Evolutionary conservation across 2,888 invertebrate genomes (phyloP).

Genomic region (Thecophora atra): DNA sequence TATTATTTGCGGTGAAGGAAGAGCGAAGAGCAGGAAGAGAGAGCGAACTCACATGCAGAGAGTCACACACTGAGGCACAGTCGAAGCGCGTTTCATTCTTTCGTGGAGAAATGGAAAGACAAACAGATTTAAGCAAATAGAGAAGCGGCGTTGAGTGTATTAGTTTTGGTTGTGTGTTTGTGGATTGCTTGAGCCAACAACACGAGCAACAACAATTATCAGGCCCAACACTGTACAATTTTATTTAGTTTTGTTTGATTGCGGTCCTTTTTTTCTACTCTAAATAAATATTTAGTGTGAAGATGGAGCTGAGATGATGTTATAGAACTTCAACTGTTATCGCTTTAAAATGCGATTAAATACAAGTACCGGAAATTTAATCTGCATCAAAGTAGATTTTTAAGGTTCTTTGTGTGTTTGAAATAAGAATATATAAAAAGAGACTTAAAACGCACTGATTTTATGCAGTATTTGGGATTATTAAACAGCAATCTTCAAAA

Average conservation of each 20-base stretch:
- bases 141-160: constrained; percentile 5
- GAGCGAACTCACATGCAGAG: not conserved
- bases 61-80: not conserved
- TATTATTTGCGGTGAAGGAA: not conserved
- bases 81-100: not conserved
- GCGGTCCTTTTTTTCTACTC: not conserved
- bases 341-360: too few relatives aligned
- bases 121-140: constrained; percentile 15
- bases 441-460: too few relatives aligned
- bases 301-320: not conserved
- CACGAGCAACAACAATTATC: constrained; percentile 8
- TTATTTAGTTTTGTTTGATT: constrained; percentile 2
- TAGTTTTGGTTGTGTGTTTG: constrained; percentile 16
- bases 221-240: constrained; percentile 1
- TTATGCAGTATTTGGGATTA: too few relatives aligned
- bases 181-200: constrained; percentile 2
- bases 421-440: not conserved
- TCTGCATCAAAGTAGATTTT: not conserved
- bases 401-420: not conserved
- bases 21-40: not conserved
- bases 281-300: not conserved
- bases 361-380: too few relatives aligned
- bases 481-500: too few relatives aligned
- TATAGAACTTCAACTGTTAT: too few relatives aligned
- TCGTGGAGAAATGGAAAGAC: constrained; percentile 13